phyloP scores from a whole-genome alignment of 2,113 vertebrate genomes.

The Neodontobutis hainanensis region DNA sequence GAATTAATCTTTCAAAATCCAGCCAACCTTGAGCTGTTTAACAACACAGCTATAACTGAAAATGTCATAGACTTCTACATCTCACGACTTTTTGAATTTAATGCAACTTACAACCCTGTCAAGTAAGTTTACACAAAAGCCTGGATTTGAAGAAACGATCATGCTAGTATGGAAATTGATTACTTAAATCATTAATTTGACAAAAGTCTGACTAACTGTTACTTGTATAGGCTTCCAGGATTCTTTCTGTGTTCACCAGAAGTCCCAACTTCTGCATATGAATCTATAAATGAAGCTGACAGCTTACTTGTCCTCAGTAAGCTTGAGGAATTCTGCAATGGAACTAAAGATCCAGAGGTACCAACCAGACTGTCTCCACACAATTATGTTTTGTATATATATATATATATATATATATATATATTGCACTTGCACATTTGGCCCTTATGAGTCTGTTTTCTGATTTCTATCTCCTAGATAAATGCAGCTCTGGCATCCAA shows the following conservation, averaged over 20 bases:
- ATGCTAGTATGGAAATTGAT: too few species aligned
- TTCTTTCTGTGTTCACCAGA: conserved; percentile 39
- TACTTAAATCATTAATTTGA: too few species aligned
- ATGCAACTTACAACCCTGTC: conserved; percentile 46
- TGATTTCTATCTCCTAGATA: conserved; percentile 37
- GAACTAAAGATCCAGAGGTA: conserved; percentile 42
- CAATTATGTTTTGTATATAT: too few species aligned
- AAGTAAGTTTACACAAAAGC: conserved; percentile 45
- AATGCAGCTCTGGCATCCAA: conserved; percentile 56
- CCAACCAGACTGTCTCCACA: too few species aligned
- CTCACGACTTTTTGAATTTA: conserved; percentile 42
- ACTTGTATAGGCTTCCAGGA: conserved; percentile 42
- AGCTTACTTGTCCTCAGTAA: conserved; percentile 15
- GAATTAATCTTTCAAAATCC: conserved; percentile 52
- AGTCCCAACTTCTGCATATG: conserved; percentile 33
- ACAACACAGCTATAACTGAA: conserved; percentile 36
- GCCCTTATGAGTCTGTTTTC: too few species aligned
- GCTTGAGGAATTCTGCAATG: conserved; percentile 33
- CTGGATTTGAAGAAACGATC: too few species aligned
- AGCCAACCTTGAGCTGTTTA: conserved; percentile 69
- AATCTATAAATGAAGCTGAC: conserved; percentile 18
- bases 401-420: too few species aligned
- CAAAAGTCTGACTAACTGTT: background rate
- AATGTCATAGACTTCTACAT: conserved; percentile 51
- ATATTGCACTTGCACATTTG: too few species aligned